Conservation (phyloP, 53 echinoderm and acorn worm species). For the Paracentrotus lividus region DNA sequence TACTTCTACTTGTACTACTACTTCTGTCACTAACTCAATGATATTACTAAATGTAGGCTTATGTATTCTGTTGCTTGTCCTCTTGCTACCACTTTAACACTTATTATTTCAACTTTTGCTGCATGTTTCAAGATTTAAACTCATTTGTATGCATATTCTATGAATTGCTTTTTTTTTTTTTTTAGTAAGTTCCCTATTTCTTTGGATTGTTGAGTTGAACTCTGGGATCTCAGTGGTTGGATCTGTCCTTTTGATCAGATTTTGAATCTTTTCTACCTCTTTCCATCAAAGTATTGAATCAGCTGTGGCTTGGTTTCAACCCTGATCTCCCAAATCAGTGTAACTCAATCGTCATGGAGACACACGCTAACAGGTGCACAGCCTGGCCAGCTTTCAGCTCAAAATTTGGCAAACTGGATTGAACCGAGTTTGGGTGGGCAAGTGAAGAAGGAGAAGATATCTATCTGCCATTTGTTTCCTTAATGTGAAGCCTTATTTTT, state of each 20-base stretch:
- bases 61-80: not conserved
- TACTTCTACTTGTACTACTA: not conserved
- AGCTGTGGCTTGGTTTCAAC: conserved; percentile 60
- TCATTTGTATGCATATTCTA: too few relatives aligned
- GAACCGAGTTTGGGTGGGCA: not conserved
- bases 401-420: conserved; percentile 18
- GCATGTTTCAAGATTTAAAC: too few relatives aligned
- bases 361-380: conserved; percentile 53
- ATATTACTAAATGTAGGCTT: not conserved
- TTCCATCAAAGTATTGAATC: conserved; percentile 12
- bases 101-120: not conserved
- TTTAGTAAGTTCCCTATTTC: not conserved
- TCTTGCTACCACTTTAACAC: not conserved
- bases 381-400: conserved; percentile 48
- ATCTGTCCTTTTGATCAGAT: conserved; percentile 24
- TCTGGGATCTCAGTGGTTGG: not conserved
- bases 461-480: not conserved
- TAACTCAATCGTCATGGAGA: conserved; percentile 61
- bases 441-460: not conserved
- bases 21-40: not conserved
- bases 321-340: conserved; percentile 58
- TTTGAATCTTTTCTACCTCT: not conserved
- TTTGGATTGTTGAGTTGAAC: not conserved
- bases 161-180: not conserved
- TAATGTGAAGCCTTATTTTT: not conserved